A percentile compares a stretch with the other conserved stretches of the same genome.
phyloP scores from a whole-genome alignment of 2,797 vertebrate species.

The Peromyscus melanophrys region DNA sequence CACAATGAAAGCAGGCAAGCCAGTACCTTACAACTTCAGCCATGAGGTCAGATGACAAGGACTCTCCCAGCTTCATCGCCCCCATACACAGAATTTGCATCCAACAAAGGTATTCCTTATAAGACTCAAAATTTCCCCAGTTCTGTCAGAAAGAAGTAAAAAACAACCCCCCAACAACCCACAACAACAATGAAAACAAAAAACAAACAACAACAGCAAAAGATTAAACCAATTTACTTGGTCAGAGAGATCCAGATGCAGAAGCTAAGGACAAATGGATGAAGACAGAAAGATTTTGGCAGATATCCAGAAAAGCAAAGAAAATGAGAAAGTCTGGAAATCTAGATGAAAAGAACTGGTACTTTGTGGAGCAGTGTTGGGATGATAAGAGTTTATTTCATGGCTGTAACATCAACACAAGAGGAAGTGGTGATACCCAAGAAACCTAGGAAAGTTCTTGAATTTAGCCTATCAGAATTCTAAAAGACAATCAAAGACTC shows the following conservation, averaged over 20 bases:
- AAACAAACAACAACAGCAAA: not conserved
- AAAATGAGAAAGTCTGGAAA: not conserved
- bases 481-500: not conserved
- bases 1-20: rapidly evolving
- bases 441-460: not conserved
- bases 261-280: not conserved
- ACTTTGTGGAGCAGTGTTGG: not conserved
- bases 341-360: not conserved
- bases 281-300: not conserved
- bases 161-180: not conserved
- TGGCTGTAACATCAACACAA: not conserved
- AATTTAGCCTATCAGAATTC: not conserved
- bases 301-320: not conserved
- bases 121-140: not conserved
- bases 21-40: not conserved
- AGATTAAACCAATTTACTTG: not conserved
- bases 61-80: not conserved
- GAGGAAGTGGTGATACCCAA: not conserved
- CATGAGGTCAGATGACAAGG: not conserved
- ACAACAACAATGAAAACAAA: not conserved
- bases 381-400: not conserved
- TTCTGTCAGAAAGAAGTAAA: not conserved
- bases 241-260: not conserved
- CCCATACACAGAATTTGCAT: not conserved
- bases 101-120: not conserved